Conservation (phyloP, 2,888 invertebrate genomes). For the Lepidocyrtoides sp. region DNA sequence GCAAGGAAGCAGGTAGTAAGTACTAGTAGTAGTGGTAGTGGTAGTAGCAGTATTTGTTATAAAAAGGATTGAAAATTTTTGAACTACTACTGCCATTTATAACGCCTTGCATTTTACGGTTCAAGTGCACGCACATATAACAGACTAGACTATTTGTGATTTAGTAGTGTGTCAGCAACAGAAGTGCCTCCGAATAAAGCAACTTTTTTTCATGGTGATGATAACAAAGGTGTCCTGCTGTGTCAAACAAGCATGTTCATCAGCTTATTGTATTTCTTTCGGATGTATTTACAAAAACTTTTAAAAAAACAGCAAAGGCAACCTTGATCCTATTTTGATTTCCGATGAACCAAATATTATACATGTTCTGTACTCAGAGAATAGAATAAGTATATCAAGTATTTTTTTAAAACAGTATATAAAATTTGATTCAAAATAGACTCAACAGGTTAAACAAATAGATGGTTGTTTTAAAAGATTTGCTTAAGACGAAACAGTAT, state of each 20-base stretch:
- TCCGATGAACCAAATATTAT: neutral
- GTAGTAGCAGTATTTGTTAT: neutral
- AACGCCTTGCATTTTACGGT: neutral
- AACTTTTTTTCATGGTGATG: neutral
- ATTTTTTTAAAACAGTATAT: no score
- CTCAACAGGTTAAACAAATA: neutral
- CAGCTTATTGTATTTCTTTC: neutral
- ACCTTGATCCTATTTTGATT: slow-evolving; percentile 40
- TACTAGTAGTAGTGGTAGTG: neutral
- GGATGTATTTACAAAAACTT: neutral
- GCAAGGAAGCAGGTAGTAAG: neutral
- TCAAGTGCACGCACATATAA: neutral
- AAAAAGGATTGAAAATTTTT: neutral
- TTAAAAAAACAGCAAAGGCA: slow-evolving; percentile 5
- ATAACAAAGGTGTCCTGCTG: slow-evolving; percentile 44
- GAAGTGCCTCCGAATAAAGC: no score
- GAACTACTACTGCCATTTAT: neutral
- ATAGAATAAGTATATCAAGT: no score
- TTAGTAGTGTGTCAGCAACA: neutral
- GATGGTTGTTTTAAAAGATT: no score
- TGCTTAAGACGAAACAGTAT: no score
- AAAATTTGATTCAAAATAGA: no score
- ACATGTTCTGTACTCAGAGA: no score
- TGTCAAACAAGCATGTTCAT: neutral
- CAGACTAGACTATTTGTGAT: no score